Evolutionary conservation across 2,113 vertebrate genomes (phyloP).

Genomic region (Bombycilla garrulus): DNA sequence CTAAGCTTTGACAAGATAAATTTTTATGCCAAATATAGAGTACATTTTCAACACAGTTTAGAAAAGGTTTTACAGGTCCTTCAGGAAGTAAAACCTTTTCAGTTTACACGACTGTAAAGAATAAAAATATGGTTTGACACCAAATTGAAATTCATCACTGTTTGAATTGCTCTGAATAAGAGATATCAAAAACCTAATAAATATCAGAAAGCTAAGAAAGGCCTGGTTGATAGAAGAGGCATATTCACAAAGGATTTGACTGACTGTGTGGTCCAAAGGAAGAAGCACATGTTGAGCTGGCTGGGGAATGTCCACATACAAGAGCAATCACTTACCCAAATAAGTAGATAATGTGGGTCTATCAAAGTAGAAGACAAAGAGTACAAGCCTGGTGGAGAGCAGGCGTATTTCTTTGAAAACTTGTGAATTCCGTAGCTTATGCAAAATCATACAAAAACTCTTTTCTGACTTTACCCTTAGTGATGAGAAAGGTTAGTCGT

Average conservation of each 20-base stretch:
- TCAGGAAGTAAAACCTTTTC: background rate
- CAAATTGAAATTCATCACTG: background rate
- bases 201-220: background rate
- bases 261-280: background rate
- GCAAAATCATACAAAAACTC: background rate
- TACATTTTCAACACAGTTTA: background rate
- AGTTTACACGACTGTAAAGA: background rate
- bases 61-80: background rate
- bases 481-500: background rate
- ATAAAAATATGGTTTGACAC: background rate
- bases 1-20: background rate
- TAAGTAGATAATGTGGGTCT: background rate
- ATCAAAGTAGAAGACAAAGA: background rate
- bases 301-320: background rate
- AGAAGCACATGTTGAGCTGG: background rate
- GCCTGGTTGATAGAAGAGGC: background rate
- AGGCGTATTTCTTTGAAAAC: background rate
- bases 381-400: background rate
- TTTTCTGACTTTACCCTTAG: background rate
- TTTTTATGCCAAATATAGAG: background rate
- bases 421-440: background rate
- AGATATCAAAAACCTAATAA: background rate
- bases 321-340: background rate
- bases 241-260: background rate
- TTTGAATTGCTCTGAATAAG: background rate